Percentiles rank a stretch among this genome's conserved stretches.
phyloP scores from a whole-genome alignment of 2,888 invertebrate genomes.

The Ligdia adustata region DNA sequence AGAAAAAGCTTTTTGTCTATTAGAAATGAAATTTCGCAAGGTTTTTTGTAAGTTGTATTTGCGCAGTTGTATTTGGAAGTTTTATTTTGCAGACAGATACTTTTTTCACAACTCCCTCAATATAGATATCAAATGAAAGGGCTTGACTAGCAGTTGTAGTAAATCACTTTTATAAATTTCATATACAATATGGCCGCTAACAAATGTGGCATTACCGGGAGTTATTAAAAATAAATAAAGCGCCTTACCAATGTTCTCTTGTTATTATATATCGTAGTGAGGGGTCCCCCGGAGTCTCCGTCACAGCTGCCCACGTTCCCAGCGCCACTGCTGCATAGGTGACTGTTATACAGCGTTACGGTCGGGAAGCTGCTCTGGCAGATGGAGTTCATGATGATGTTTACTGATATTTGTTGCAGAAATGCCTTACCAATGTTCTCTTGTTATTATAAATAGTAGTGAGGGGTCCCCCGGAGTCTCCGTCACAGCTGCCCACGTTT shows the following conservation, averaged over 20 bases:
- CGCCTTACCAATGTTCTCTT: conserved; percentile 32
- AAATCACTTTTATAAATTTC: no score
- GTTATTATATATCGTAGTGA: conserved; percentile 32
- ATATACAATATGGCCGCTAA: no score
- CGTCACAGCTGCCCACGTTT: conserved; percentile 50
- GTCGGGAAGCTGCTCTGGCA: conserved; percentile 40
- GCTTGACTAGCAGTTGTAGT: no score
- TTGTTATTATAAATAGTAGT: conserved; percentile 28
- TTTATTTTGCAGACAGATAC: no score
- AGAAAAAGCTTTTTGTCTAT: no score
- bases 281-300: conserved; percentile 53
- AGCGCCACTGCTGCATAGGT: conserved; percentile 50
- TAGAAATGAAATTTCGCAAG: no score
- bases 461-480: conserved; percentile 53
- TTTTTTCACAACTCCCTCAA: no score
- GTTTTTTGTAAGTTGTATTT: no score
- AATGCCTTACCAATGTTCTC: conserved; percentile 34
- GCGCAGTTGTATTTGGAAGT: no score
- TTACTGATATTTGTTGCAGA: conserved; percentile 50
- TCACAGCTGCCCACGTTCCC: conserved; percentile 51
- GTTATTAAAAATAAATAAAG: no score
- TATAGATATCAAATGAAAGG: no score
- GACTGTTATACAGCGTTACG: conserved; percentile 40
- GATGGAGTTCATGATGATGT: conserved; percentile 49
- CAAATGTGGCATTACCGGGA: no score